Conservation (phyloP, 2,888 invertebrate genomes). For the Leptodirus hochenwartii region DNA sequence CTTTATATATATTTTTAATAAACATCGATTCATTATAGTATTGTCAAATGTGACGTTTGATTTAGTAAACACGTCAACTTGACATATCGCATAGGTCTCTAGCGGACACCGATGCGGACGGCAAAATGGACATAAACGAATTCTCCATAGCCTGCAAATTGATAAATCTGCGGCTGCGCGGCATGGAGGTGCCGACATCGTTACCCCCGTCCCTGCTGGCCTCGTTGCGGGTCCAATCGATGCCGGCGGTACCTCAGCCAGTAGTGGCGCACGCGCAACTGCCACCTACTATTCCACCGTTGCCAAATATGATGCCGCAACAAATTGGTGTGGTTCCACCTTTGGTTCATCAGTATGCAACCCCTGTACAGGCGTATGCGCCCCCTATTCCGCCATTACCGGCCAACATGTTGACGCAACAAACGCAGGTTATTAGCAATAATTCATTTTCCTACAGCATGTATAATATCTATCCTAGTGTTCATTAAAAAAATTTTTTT, state of each 20-base stretch:
- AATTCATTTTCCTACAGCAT: no score
- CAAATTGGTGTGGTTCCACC: no score
- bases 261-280: constrained; percentile 21
- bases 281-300: constrained; percentile 22
- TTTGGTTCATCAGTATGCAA: constrained; percentile 14
- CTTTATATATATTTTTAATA: no score
- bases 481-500: no score
- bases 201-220: constrained; percentile 61
- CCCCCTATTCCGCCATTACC: constrained; percentile 24
- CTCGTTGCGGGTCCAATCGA: constrained; percentile 35
- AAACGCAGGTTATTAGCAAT: not conserved
- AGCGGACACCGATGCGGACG: constrained; percentile 92
- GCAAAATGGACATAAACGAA: constrained; percentile 88
- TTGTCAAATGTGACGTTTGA: no score
- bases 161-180: constrained; percentile 81
- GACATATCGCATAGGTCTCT: constrained; percentile 47
- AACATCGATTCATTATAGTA: no score
- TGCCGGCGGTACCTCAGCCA: no score
- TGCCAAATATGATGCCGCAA: constrained; percentile 17
- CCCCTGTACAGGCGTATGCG: constrained; percentile 16
- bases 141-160: constrained; percentile 95
- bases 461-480: no score
- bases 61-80: no score
- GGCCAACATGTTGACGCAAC: no score
- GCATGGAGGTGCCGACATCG: constrained; percentile 73